A percentile compares a stretch with the other conserved stretches of the same genome.
Conservation (phyloP, 1,140 invertebrate species). For the Drosophila bocqueti region DNA sequence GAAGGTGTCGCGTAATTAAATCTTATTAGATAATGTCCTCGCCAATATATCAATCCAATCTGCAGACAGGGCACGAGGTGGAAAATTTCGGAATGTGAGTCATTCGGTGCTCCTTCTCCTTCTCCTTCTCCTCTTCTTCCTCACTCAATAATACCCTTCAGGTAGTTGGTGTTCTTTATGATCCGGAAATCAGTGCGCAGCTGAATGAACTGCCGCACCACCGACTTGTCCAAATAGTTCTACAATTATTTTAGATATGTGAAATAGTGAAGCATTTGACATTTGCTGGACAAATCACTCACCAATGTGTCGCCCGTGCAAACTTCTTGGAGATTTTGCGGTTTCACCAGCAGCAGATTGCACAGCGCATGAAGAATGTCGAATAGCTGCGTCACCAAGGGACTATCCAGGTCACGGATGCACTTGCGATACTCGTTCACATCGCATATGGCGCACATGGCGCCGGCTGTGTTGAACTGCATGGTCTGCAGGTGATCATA, state of each 20-base stretch:
- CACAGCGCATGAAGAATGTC: conserved; percentile 98
- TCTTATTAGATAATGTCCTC: conserved; percentile 52
- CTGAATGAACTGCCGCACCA: conserved; percentile 96
- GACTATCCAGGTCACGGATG: conserved; percentile 90
- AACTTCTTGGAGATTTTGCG: conserved; percentile 98
- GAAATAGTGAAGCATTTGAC: background rate
- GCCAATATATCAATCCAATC: conserved; percentile 48
- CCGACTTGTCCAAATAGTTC: conserved; percentile 94
- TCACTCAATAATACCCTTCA: conserved; percentile 81
- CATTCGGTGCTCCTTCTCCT: conserved; percentile 44
- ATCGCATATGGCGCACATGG: conserved; percentile 99
- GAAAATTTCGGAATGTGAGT: conserved; percentile 71
- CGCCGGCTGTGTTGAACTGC: conserved; percentile 97
- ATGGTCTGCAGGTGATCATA: conserved; percentile 98
- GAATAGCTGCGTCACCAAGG: conserved; percentile 94
- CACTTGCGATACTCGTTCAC: conserved; percentile 97
- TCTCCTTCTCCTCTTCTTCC: conserved; percentile 30
- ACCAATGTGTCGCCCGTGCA: conserved; percentile 97
- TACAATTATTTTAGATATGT: conserved; percentile 85
- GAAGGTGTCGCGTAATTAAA: conserved; percentile 43
- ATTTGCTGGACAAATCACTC: conserved; percentile 67
- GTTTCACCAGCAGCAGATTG: conserved; percentile 97
- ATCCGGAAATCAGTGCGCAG: conserved; percentile 90
- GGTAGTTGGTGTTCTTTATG: conserved; percentile 80
- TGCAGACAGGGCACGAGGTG: conserved; percentile 34